These are phyloP conservation scores for Formicarius rufipectus DNA, from an alignment of 2,113 vertebrate genomes.

Conservation along the genomic window DNA sequence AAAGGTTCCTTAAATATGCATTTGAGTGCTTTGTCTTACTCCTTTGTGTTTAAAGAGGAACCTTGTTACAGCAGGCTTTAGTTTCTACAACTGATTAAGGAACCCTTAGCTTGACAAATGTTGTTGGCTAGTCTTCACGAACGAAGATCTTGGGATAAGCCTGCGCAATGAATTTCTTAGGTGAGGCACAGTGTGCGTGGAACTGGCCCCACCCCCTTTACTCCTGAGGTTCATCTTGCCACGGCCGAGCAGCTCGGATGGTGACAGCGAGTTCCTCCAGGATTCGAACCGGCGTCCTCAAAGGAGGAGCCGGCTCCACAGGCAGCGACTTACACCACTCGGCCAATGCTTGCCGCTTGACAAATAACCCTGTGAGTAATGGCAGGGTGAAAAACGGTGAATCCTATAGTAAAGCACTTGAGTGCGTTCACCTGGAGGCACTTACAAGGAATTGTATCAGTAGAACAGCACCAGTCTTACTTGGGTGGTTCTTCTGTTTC, in stretches of 20 bases:
- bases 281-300: too few species aligned
- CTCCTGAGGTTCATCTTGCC: too few species aligned
- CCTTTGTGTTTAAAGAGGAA: not conserved
- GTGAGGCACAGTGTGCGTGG: too few species aligned
- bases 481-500: not conserved
- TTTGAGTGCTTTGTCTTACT: not conserved
- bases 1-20: not conserved
- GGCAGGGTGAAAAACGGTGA: not conserved
- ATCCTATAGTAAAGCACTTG: not conserved
- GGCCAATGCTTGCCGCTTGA: too few species aligned
- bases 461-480: not conserved
- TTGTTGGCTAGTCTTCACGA: too few species aligned
- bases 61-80: not conserved
- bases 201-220: too few species aligned
- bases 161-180: too few species aligned
- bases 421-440: not conserved
- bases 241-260: too few species aligned
- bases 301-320: too few species aligned
- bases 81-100: not conserved
- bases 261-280: too few species aligned
- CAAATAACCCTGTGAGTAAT: not conserved
- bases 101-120: not conserved
- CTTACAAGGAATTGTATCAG: not conserved
- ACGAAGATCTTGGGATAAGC: too few species aligned
- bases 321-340: too few species aligned